These are phyloP conservation scores for Plemyria rubiginata DNA, from an alignment of 2,888 invertebrate species.

Conservation along the genomic window DNA sequence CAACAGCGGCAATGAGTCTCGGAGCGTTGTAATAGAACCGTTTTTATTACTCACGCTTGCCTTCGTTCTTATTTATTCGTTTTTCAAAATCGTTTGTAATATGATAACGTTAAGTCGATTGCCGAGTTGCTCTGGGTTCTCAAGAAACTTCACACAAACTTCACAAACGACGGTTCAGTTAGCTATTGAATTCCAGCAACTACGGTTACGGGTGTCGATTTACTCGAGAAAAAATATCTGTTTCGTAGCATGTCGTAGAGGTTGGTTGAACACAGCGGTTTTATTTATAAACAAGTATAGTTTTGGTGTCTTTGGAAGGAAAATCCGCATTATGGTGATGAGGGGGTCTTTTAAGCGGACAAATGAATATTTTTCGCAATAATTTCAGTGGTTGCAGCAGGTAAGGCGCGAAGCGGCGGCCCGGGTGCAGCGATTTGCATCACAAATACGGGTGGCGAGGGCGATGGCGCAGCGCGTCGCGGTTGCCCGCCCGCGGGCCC, in stretches of 20 bases:
- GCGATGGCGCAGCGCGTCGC: conserved; percentile 60
- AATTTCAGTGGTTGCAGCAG: conserved; percentile 75
- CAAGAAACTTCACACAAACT: conserved; percentile 79
- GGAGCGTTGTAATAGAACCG: conserved; percentile 81
- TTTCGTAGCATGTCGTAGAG: conserved; percentile 20
- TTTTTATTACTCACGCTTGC: conserved; percentile 84
- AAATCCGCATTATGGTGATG: conserved; percentile 66
- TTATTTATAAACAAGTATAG: conserved; percentile 37
- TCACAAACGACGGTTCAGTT: conserved; percentile 67
- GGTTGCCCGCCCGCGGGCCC: conserved; percentile 55
- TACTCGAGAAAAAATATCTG: conserved; percentile 55
- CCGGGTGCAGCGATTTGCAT: conserved; percentile 73
- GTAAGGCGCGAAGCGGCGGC: conserved; percentile 74
- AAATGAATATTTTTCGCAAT: conserved; percentile 82
- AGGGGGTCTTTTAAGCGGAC: conserved; percentile 61
- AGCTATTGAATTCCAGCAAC: conserved; percentile 76
- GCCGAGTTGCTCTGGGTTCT: conserved; percentile 70
- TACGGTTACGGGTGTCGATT: conserved; percentile 57
- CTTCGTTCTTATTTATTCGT: conserved; percentile 82
- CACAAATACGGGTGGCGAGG: conserved; percentile 67
- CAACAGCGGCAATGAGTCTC: conserved; percentile 56
- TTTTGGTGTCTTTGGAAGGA: conserved; percentile 40
- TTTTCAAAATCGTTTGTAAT: conserved; percentile 85
- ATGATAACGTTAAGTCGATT: conserved; percentile 80
- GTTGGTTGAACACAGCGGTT: conserved; percentile 25